These are phyloP conservation scores for Hirudinaria manillensis DNA, from an alignment of 2,888 invertebrate species.

Conservation along the genomic window DNA sequence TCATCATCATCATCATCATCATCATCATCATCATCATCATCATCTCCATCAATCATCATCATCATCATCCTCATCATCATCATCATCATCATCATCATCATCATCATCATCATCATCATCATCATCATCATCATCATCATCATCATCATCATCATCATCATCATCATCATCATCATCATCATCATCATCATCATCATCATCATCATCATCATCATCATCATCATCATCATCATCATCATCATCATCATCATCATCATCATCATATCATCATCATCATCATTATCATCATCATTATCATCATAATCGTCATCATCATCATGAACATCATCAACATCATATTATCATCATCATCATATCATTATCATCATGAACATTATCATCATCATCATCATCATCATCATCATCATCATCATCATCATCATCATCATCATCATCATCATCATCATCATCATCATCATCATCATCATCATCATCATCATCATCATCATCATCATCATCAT, in stretches of 20 bases:
- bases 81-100: constrained; percentile 9
- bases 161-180: constrained; percentile 22
- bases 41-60: constrained; percentile 2
- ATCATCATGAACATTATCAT: not conserved
- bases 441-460: constrained; percentile 16
- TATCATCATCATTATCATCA: constrained; percentile 15
- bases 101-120: constrained; percentile 12
- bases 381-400: constrained; percentile 23
- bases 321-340: constrained; percentile 24
- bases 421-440: constrained; percentile 17
- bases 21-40: constrained; percentile 21
- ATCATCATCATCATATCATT: constrained; percentile 24
- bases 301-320: constrained; percentile 7
- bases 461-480: constrained; percentile 1
- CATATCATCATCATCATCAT: constrained; percentile 48
- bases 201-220: constrained; percentile 26
- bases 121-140: constrained; percentile 20
- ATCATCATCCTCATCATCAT: constrained; percentile 20
- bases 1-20: not conserved
- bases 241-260: constrained; percentile 21
- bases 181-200: not conserved
- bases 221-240: not conserved
- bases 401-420: constrained; percentile 1
- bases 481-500: constrained; percentile 23
- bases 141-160: not conserved